Conservation (phyloP, 2,797 vertebrate species). For the Fratercula arctica region DNA sequence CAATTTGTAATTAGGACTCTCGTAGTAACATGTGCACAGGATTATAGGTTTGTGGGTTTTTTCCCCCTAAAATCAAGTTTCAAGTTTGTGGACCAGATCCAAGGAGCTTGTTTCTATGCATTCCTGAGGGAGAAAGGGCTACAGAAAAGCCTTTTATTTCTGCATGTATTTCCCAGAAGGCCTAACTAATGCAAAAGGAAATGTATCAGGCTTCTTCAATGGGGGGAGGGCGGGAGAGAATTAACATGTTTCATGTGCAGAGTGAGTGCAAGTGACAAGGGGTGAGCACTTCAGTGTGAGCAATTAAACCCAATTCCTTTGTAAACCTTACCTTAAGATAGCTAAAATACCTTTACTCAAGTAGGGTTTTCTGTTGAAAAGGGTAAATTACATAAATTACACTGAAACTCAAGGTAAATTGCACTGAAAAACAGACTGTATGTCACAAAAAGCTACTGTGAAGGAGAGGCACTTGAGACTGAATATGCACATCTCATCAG, state of each 20-base stretch:
- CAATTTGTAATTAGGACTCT: neutral
- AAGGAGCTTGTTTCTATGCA: slow-evolving; percentile 53
- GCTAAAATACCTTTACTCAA: neutral
- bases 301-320: slow-evolving; percentile 14
- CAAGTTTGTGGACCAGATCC: slow-evolving; percentile 31
- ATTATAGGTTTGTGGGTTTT: neutral
- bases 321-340: neutral
- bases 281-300: neutral
- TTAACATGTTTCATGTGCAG: slow-evolving; percentile 24
- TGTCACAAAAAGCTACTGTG: neutral
- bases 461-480: neutral
- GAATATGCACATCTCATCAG: neutral
- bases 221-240: slow-evolving; percentile 20
- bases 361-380: too few species aligned
- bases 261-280: neutral
- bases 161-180: slow-evolving; percentile 65
- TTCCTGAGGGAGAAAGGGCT: slow-evolving; percentile 59
- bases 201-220: slow-evolving; percentile 28
- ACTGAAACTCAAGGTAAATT: neutral
- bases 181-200: slow-evolving; percentile 56
- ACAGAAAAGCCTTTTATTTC: slow-evolving; percentile 65
- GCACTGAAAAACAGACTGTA: neutral
- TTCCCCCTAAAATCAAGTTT: neutral
- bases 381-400: neutral
- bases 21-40: neutral